Base-by-base conservation (phyloP, 2,113 vertebrate genomes). In the Chamaetylas fuelleborni region DNA sequence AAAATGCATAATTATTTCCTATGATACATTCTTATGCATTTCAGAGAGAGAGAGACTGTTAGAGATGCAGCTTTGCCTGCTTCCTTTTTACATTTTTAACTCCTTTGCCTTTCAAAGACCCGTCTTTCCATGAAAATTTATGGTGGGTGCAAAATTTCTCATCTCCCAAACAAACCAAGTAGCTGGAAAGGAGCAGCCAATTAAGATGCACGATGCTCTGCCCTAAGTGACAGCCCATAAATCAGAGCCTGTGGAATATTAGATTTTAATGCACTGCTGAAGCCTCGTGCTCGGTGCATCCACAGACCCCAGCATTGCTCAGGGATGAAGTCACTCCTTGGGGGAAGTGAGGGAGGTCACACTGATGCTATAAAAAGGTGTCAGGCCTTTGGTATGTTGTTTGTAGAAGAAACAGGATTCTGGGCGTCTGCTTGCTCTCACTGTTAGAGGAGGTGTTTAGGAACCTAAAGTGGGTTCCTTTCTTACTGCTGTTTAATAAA, bases 191-290 rank as follows among this genome's bases (percentile, higher is more conserved):
- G 84, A 91, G 81, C 84, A 95, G 84, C 40, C 86, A 50, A 82
- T 96, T 91, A 95, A 95, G 89, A 96, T 96, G 93, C 81, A 60
- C 1, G 5, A 45, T 58, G 70, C 58, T 80, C 8, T 53, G 77
- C 89, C 77, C n/a, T 19, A n/a, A 87, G 81, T 81, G 95, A 81
- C 54, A 81, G 93, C 54, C 77, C 81, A 87, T 95, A 96, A 94
- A 95, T 97, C 95, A 81, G 73, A 61, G 86, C 65, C 76, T 3
- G 8, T 51, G 86, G 81, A 81, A 95, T 95, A 93, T 76, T 87
- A 69, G 93, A 69, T 91, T 87, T 92, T 95, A 94, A 92, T 91
- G 93, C 92, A 81, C 69, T 84, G 72, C 76, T 8, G 1, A 11
- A 43, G 73, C 77, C 77, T 45, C 1, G 1, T 23, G 80, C 80